Evolutionary conservation across 2,797 vertebrate species (phyloP).

Genomic region (Acestrorhynchus altus): DNA sequence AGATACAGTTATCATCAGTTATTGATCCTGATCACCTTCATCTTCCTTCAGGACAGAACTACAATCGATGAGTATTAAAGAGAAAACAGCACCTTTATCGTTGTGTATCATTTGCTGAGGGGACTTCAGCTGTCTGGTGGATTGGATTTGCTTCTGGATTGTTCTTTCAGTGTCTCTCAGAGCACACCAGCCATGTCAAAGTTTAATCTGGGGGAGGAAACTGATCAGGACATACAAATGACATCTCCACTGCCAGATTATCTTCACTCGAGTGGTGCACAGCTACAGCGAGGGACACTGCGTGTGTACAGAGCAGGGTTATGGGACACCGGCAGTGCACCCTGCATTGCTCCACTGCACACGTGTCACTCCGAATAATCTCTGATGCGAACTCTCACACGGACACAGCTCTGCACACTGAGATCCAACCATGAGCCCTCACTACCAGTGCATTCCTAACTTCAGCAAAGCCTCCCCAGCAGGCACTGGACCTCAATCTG

Average conservation of each 20-base stretch:
- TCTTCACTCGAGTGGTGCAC: not conserved
- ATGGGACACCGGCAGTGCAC: not conserved
- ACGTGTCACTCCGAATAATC: slow-evolving; percentile 33
- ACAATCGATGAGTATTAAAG: too few relatives aligned
- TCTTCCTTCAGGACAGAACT: too few relatives aligned
- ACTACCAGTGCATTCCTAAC: not conserved
- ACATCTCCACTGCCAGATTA: not conserved
- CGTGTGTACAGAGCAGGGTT: not conserved
- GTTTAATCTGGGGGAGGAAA: not conserved
- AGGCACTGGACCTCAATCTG: too few relatives aligned
- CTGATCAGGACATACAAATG: not conserved
- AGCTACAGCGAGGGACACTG: not conserved
- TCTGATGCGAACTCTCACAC: not conserved
- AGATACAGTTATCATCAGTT: too few relatives aligned
- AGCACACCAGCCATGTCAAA: not conserved
- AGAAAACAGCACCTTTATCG: too few relatives aligned
- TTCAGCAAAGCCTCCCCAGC: too few relatives aligned
- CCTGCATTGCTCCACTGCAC: not conserved
- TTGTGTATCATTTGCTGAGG: too few relatives aligned
- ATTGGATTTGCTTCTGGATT: too few relatives aligned
- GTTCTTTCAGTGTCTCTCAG: too few relatives aligned
- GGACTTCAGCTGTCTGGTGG: too few relatives aligned
- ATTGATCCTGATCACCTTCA: too few relatives aligned
- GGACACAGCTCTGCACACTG: not conserved
- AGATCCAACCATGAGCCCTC: not conserved